Evolutionary conservation across 2,113 vertebrate genomes (phyloP).

Genomic region (Chaenogobius annularis): DNA sequence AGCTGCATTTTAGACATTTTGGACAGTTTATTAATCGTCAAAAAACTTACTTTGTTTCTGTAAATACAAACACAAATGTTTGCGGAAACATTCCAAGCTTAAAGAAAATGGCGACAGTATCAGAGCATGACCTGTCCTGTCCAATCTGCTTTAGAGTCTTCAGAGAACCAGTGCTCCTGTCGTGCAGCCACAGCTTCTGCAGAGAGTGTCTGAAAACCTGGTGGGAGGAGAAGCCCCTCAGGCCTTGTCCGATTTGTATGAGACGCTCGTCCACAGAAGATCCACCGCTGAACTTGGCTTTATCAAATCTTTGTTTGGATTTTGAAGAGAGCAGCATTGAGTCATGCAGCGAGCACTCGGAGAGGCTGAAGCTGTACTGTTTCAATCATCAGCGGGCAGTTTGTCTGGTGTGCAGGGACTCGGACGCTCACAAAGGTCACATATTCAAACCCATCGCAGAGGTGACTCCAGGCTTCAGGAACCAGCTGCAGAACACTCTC

Average conservation of each 20-base stretch:
- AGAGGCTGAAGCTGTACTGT: constrained; percentile 28
- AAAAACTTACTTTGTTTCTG: not conserved
- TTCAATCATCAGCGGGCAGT: constrained; percentile 14
- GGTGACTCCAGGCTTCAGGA: not conserved
- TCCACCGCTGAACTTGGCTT: constrained; percentile 5
- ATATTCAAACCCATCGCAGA: constrained; percentile 18
- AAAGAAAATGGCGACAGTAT: not conserved
- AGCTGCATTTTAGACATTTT: not conserved
- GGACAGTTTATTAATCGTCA: not conserved
- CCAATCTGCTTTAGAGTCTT: not conserved
- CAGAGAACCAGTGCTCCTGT: constrained; percentile 12
- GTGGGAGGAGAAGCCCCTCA: constrained; percentile 6
- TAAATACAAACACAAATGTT: not conserved
- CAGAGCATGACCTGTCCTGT: not conserved
- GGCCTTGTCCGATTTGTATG: constrained; percentile 4
- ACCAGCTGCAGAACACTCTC: not conserved
- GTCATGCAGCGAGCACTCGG: constrained; percentile 15
- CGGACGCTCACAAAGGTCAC: constrained; percentile 9
- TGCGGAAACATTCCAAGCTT: not conserved
- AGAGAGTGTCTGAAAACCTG: constrained; percentile 9
- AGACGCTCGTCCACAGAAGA: not conserved
- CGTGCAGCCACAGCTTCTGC: constrained; percentile 18
- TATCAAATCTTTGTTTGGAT: constrained; percentile 15
- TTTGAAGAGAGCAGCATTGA: not conserved
- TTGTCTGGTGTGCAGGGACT: constrained; percentile 23